phyloP scores from a whole-genome alignment of 1,140 invertebrate species.

The Pseudachorutes palmiensis region DNA sequence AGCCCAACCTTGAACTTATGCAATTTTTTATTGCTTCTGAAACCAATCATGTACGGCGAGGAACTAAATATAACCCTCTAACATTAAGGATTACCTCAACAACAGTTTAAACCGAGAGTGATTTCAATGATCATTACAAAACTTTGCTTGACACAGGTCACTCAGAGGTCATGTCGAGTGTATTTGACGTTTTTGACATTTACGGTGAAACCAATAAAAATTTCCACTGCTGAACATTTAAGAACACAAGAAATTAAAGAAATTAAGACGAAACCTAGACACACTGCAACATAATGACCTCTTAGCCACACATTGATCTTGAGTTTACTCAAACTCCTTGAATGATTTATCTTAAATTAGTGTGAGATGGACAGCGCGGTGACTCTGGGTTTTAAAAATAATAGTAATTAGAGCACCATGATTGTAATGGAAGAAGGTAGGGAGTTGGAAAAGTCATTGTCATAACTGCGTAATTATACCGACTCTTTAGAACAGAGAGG shows the following conservation, averaged over 20 bases:
- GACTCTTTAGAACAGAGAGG: too few relatives aligned
- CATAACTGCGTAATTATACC: too few relatives aligned
- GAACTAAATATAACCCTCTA: too few relatives aligned
- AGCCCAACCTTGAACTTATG: neutral
- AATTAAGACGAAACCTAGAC: neutral
- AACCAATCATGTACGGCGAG: too few relatives aligned
- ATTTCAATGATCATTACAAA: neutral
- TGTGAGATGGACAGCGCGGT: neutral
- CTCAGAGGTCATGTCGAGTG: too few relatives aligned
- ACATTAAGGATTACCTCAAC: too few relatives aligned
- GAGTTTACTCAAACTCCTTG: neutral
- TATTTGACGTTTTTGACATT: neutral
- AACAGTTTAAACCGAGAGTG: too few relatives aligned
- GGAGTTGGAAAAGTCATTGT: too few relatives aligned
- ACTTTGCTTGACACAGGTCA: too few relatives aligned
- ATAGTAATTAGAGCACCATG: neutral
- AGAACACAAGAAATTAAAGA: neutral
- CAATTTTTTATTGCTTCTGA: too few relatives aligned
- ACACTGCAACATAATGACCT: neutral
- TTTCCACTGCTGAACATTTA: neutral
- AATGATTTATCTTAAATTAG: neutral
- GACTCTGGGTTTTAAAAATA: neutral
- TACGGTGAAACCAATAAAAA: neutral
- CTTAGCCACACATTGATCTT: neutral
- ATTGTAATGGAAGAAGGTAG: too few relatives aligned